These are phyloP conservation scores for Pseudomyrmex dendroicus DNA, from an alignment of 1,140 invertebrate species.

Conservation along the genomic window DNA sequence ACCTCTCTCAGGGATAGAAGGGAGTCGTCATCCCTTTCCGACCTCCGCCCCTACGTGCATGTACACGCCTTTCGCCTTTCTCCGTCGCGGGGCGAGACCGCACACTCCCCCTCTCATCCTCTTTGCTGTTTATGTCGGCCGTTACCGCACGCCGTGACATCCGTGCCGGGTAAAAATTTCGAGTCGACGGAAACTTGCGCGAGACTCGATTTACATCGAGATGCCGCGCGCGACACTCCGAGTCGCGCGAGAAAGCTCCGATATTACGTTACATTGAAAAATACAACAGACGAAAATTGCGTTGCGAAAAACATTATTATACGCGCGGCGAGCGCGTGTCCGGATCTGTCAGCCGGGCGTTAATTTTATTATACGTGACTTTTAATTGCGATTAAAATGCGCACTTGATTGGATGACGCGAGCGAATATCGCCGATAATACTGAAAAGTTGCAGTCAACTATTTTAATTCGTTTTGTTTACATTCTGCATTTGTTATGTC, in stretches of 20 bases:
- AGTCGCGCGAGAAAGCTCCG: neutral
- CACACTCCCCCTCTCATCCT: neutral
- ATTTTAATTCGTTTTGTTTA: conserved; percentile 6
- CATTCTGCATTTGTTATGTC: no score
- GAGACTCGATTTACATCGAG: conserved; percentile 29
- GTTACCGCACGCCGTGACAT: conserved; percentile 53
- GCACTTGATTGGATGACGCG: conserved; percentile 11
- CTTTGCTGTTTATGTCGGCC: conserved; percentile 40
- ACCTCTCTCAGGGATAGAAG: conserved; percentile 63
- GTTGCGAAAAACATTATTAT: neutral
- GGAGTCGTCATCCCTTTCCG: conserved; percentile 78
- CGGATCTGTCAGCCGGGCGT: neutral
- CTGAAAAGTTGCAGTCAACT: neutral
- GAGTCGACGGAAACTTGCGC: neutral
- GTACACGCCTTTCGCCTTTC: neutral
- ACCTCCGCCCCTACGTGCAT: conserved; percentile 32
- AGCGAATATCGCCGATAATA: neutral
- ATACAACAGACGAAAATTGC: no score
- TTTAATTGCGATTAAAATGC: conserved; percentile 39
- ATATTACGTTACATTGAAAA: conserved; percentile 1
- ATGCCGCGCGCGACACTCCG: neutral
- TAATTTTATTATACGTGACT: conserved; percentile 26
- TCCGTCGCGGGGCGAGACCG: neutral
- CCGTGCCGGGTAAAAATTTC: conserved; percentile 31
- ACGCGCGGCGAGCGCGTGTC: no score